A percentile compares a stretch with the other conserved stretches of the same genome.
Evolutionary conservation across 1,140 invertebrate species (phyloP).

Genomic region (Pteromalus puparum): DNA sequence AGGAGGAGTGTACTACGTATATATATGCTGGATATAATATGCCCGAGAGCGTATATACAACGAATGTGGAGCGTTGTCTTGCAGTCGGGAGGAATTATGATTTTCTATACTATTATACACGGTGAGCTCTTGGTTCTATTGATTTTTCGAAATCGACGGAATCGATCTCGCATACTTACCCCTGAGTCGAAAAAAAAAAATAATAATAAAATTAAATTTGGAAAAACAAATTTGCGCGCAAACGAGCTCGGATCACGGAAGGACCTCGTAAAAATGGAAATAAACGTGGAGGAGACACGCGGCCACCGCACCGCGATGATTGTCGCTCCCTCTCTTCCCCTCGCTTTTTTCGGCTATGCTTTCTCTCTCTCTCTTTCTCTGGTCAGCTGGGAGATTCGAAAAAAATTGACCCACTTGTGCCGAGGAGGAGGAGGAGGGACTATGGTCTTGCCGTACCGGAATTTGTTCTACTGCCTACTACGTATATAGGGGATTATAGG

Average conservation of each 20-base stretch:
- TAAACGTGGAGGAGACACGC: constrained; percentile 29
- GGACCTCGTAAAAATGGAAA: constrained; percentile 44
- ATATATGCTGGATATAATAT: too few species aligned
- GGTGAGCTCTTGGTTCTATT: too few species aligned
- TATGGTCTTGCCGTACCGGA: too few species aligned
- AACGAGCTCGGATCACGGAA: constrained; percentile 28
- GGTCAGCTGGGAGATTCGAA: background rate
- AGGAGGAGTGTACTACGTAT: background rate
- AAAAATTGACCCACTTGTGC: constrained; percentile 5
- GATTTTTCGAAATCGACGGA: background rate
- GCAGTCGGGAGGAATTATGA: background rate
- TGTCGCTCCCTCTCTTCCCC: background rate
- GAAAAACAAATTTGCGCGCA: background rate
- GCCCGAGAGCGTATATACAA: background rate
- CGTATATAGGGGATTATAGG: background rate
- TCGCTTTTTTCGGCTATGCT: background rate
- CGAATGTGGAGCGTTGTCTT: background rate
- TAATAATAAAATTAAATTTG: background rate
- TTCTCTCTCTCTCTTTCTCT: background rate
- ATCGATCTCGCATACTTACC: background rate
- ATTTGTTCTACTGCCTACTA: background rate
- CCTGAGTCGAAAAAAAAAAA: background rate
- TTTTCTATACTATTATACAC: background rate
- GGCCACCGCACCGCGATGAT: background rate
- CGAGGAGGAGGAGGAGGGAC: too few species aligned